Evolutionary conservation across 1,140 invertebrate genomes (phyloP), one percentile per base, ranked within the genome.

Genomic region (Hypothenemus hampei): DNA sequence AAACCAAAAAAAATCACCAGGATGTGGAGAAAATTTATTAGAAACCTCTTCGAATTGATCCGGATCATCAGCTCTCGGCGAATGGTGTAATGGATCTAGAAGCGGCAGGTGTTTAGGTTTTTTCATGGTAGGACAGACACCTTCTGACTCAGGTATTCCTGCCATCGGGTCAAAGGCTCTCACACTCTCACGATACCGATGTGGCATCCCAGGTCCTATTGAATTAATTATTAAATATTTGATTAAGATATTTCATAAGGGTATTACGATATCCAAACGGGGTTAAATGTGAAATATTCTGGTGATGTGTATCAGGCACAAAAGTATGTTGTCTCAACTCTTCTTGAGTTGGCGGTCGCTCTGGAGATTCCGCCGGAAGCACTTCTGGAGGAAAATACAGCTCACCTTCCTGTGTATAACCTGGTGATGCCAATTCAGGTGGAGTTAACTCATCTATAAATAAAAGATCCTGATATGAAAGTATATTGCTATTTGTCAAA

Each of bases 281-380:
- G 6, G 43, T 45, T 16, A 7, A 6, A 4, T 45, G 24, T 1
- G 43, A 45, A 11, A 45, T 45, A 8, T 18, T 1, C 11, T 6
- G 5, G 15, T 31, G 22, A 29, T n/a, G 5, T 15, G 5, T 29
- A 16, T 45, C 43, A 1, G 22, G 43, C 24, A 19, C 21, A 15
- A 45, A 31, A 15, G 13, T 21, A 31, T 45, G 43, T 19, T 11
- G 13, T 19, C n/a, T 45, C 13, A 45, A 11, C 11, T 45, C 43
- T 5, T 10, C 4, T 24, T 11, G 24, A 7, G 22, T 45, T 11
- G 43, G 43, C 5, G 29, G 24, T 16, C 24, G 11, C 18, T 45
- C 43, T 10, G 43, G 43, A 11, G 43, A 15, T 45, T n/a, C 8
- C 10, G 22, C 6, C 7, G 22, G 22, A n/a, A 45, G 10, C 5